Evolutionary conservation across 1,140 invertebrate species (phyloP).

Genomic region (Drosophila bocqueti): DNA sequence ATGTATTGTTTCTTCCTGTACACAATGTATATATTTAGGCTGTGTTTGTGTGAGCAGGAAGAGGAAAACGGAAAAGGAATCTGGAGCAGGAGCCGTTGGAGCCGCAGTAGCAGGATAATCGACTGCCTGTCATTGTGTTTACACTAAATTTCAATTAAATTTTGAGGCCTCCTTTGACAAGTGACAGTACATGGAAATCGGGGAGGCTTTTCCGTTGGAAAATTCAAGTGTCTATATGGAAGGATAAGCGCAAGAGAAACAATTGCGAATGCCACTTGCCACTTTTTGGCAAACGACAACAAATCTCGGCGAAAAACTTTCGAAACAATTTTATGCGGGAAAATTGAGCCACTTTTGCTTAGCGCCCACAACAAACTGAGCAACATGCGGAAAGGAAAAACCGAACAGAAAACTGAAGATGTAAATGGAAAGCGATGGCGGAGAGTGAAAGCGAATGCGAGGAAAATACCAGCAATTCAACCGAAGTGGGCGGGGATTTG

Average conservation of each 20-base stretch:
- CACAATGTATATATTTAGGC: not conserved
- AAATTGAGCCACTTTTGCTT: slow-evolving; percentile 78
- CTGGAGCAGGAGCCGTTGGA: slow-evolving; percentile 19
- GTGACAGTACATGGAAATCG: slow-evolving; percentile 46
- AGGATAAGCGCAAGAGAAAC: slow-evolving; percentile 51
- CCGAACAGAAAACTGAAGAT: slow-evolving; percentile 19
- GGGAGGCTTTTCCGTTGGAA: slow-evolving; percentile 3
- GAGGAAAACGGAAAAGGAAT: slow-evolving; percentile 24
- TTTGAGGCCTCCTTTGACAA: slow-evolving; percentile 73
- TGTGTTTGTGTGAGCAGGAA: slow-evolving; percentile 9
- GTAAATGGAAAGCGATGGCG: slow-evolving; percentile 9
- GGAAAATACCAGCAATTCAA: slow-evolving; percentile 36
- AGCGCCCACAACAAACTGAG: slow-evolving; percentile 38
- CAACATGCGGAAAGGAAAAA: slow-evolving; percentile 17
- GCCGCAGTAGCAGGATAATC: slow-evolving; percentile 65
- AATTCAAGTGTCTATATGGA: slow-evolving; percentile 18
- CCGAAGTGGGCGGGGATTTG: slow-evolving; percentile 63
- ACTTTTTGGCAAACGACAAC: slow-evolving; percentile 49
- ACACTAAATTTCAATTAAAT: slow-evolving; percentile 84
- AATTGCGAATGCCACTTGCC: slow-evolving; percentile 70
- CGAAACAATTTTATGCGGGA: slow-evolving; percentile 70
- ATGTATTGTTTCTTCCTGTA: slow-evolving; percentile 23
- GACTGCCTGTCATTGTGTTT: slow-evolving; percentile 79
- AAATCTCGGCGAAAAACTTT: slow-evolving; percentile 78
- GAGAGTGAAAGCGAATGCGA: not conserved